A percentile compares a stretch with the other conserved stretches of the same genome.
Evolutionary conservation across 2,888 invertebrate genomes (phyloP).

Genomic region (Eupithecia vulgata): DNA sequence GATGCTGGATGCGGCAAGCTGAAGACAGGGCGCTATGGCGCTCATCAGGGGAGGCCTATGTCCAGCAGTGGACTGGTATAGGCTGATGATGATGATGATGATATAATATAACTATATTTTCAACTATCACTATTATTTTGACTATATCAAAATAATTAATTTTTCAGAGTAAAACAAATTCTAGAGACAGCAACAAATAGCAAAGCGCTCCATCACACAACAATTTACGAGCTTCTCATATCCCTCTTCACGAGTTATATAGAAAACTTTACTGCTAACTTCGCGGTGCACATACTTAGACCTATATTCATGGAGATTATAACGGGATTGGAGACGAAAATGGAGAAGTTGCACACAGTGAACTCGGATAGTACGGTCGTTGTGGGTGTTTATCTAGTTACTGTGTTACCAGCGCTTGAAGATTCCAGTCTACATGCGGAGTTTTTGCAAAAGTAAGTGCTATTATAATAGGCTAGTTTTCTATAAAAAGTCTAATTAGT

Average conservation of each 20-base stretch:
- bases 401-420: slow-evolving; percentile 80
- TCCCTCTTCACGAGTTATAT: slow-evolving; percentile 76
- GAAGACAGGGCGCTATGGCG: no score
- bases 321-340: slow-evolving; percentile 84
- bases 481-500: no score
- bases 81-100: no score
- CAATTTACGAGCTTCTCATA: slow-evolving; percentile 69
- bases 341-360: slow-evolving; percentile 82
- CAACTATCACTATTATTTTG: no score
- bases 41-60: no score
- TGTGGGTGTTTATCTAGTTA: slow-evolving; percentile 85
- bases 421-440: slow-evolving; percentile 79
- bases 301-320: slow-evolving; percentile 84
- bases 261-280: slow-evolving; percentile 86
- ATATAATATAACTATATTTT: no score
- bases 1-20: no score
- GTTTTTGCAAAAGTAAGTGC: slow-evolving; percentile 84
- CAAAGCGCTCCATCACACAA: slow-evolving; percentile 66
- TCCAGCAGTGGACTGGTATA: no score
- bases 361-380: slow-evolving; percentile 82
- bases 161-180: slow-evolving; percentile 75
- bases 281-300: slow-evolving; percentile 83
- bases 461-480: neutral
- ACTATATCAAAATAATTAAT: no score
- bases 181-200: slow-evolving; percentile 64